Conservation (phyloP, 2,797 vertebrate species). For the Cirrhinus mrigala region DNA sequence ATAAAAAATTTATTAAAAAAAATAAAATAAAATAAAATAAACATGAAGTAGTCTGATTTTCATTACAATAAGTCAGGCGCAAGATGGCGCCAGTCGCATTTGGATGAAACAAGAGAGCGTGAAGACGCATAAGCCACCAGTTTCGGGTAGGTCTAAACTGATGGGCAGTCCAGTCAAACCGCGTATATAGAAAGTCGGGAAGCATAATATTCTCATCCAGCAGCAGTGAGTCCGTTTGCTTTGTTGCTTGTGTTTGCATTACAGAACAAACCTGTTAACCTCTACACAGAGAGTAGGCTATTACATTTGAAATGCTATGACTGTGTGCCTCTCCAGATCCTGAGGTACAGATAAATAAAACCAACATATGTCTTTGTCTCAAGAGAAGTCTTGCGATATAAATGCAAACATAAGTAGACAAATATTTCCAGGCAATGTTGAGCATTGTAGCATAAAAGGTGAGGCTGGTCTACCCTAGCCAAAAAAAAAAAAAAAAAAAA, state of each 20-base stretch:
- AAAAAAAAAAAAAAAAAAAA: too few species aligned
- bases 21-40: too few species aligned
- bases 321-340: background rate
- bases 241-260: background rate
- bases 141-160: background rate
- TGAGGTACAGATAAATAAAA: background rate
- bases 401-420: conserved; percentile 1
- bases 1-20: too few species aligned
- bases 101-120: background rate
- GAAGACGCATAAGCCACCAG: too few species aligned
- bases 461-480: background rate
- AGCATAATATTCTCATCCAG: background rate
- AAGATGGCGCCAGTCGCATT: background rate
- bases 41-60: too few species aligned
- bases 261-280: background rate
- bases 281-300: background rate
- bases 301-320: background rate
- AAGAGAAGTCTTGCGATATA: background rate
- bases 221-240: background rate
- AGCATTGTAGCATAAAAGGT: background rate
- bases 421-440: background rate
- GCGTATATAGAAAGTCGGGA: too few species aligned
- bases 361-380: conserved; percentile 9
- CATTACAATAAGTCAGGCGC: background rate
- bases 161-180: background rate